Conservation (phyloP, 2,888 invertebrate species). For the Colostygia pectinataria region DNA sequence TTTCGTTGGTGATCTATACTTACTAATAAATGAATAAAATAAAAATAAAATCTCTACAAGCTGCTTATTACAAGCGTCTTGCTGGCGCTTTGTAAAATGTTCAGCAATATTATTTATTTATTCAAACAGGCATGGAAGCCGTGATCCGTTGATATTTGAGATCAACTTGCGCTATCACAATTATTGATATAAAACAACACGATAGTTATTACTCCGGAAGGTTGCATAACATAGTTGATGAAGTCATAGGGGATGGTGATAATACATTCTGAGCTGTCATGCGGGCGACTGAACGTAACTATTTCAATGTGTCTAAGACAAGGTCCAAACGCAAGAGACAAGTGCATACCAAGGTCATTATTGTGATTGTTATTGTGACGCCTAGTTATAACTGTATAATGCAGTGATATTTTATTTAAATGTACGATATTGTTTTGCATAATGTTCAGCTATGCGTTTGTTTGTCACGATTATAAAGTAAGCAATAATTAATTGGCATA, state of each 20-base stretch:
- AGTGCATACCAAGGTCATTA: conserved; percentile 36
- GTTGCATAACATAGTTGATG: conserved; percentile 15
- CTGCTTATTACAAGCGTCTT: too few relatives aligned
- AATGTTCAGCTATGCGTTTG: too few relatives aligned
- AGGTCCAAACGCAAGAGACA: conserved; percentile 32
- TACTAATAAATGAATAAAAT: too few relatives aligned
- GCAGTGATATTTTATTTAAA: background rate
- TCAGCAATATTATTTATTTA: too few relatives aligned
- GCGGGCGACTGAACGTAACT: conserved; percentile 26
- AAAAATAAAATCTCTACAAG: too few relatives aligned
- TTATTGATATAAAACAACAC: conserved; percentile 2
- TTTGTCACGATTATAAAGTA: too few relatives aligned
- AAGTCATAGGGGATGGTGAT: conserved; percentile 13
- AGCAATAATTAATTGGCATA: too few relatives aligned
- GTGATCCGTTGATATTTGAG: conserved; percentile 5
- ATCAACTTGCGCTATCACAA: conserved; percentile 1
- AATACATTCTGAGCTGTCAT: conserved; percentile 26
- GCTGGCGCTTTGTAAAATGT: too few relatives aligned
- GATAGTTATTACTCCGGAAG: conserved; percentile 21
- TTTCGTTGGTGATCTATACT: too few relatives aligned
- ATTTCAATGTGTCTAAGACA: conserved; percentile 27
- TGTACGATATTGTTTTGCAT: too few relatives aligned
- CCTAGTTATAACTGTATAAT: conserved; percentile 22
- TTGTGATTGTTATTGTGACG: conserved; percentile 33
- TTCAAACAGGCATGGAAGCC: conserved; percentile 1